Conservation (phyloP, 2,888 invertebrate genomes). For the Zaprionus bogoriensis region DNA sequence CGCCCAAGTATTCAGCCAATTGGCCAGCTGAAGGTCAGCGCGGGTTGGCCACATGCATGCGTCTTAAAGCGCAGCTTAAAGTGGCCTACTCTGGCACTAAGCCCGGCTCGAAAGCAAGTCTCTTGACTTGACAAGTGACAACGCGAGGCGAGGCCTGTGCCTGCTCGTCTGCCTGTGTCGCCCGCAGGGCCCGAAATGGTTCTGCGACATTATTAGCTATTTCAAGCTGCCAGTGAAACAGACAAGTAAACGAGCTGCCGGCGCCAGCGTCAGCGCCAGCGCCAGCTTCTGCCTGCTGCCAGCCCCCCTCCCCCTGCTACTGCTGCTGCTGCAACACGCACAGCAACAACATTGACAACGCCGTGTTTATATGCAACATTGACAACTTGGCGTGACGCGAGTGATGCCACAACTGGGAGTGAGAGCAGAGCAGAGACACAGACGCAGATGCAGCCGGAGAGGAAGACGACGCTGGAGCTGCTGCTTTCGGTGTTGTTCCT, state of each 20-base stretch:
- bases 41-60: slow-evolving; percentile 33
- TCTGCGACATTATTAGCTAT: slow-evolving; percentile 69
- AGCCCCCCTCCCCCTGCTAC: slow-evolving; percentile 12
- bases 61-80: slow-evolving; percentile 23
- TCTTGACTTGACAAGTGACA: slow-evolving; percentile 25
- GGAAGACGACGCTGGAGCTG: slow-evolving; percentile 17
- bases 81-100: background rate
- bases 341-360: slow-evolving; percentile 56
- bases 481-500: too few species aligned
- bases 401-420: slow-evolving; percentile 53
- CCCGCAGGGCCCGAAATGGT: slow-evolving; percentile 19
- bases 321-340: slow-evolving; percentile 25
- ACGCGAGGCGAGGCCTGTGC: background rate
- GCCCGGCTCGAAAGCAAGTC: background rate
- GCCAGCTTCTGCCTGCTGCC: slow-evolving; percentile 6
- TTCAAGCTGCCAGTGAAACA: slow-evolving; percentile 56
- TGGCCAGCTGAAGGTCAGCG: slow-evolving; percentile 49
- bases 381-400: slow-evolving; percentile 69
- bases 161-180: slow-evolving; percentile 7
- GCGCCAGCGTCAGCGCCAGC: slow-evolving; percentile 3
- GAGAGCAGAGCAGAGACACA: too few species aligned
- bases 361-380: slow-evolving; percentile 72
- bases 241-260: slow-evolving; percentile 60
- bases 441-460: slow-evolving; percentile 35
- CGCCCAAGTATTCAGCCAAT: slow-evolving; percentile 42